These are phyloP conservation scores for Atta texana DNA, from an alignment of 1,140 invertebrate genomes.

Conservation along the genomic window DNA sequence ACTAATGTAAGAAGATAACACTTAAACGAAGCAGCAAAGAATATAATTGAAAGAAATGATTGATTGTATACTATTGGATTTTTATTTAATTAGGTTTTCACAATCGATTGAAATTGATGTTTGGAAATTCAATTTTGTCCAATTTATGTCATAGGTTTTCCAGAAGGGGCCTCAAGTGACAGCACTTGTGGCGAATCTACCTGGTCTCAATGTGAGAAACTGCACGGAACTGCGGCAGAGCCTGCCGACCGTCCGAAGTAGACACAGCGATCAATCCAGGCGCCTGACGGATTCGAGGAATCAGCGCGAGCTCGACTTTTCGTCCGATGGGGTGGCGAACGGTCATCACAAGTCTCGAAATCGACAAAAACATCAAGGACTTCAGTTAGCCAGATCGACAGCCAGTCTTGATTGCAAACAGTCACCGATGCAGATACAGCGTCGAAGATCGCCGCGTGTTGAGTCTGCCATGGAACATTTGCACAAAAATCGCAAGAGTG, in stretches of 20 bases:
- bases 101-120: neutral
- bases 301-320: constrained; percentile 78
- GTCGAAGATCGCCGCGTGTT: constrained; percentile 74
- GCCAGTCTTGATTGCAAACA: constrained; percentile 82
- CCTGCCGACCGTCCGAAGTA: constrained; percentile 78
- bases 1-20: neutral
- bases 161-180: constrained; percentile 88
- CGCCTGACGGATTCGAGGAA: constrained; percentile 71
- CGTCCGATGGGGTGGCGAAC: constrained; percentile 76
- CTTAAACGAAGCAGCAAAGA: neutral
- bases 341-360: constrained; percentile 78
- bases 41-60: neutral
- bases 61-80: neutral
- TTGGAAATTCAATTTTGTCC: neutral
- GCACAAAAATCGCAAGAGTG: constrained; percentile 78
- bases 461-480: constrained; percentile 80
- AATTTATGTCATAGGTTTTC: constrained; percentile 87
- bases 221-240: constrained; percentile 80
- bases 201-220: constrained; percentile 86
- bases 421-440: constrained; percentile 72
- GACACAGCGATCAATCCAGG: constrained; percentile 76
- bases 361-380: constrained; percentile 75
- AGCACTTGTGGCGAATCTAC: constrained; percentile 87
- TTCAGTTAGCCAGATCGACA: constrained; percentile 80
- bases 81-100: neutral